Base-by-base conservation (phyloP, 2,888 invertebrate genomes). In the Hipparchia sbordonii region DNA sequence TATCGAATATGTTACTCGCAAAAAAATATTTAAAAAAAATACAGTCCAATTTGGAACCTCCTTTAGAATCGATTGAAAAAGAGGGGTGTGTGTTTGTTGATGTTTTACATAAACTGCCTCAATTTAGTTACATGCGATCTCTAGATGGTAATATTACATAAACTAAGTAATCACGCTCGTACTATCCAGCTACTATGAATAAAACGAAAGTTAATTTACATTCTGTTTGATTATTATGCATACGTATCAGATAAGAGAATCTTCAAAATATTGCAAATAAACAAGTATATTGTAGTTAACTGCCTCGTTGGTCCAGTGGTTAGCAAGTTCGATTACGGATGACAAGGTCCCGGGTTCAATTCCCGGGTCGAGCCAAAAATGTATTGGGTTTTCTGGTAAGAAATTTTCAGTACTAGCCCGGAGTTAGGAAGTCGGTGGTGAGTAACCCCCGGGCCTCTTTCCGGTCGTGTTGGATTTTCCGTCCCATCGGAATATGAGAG, bases 191-290 rank as follows among this genome's bases (percentile, higher is more conserved):
- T 48, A 13, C 57, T 66, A 74, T 71, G 73, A 69, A 71, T 73
- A 75, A 76, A 76, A 71, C 63, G 76, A 76, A 76, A 76, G 76
- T 74, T 73, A 74, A 74, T 74, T 76, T 74, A 46, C 57, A 73
- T 72, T 68, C 60, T 67, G 66, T 69, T 73, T 66, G 46, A 61
- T 70, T 76, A 72, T 72, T 76, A 72, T 76, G 66, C 61, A 72
- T 63, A 72, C 67, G 68, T 70, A 72, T 72, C 70, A 68, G 70
- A 75, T 74, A 72, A 67, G 71, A 73, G 62, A 65, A 65, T 52
- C 65, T 63, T 52, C 12, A 33, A 52, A 33, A 33, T 10, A 52
- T 12, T 65, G 62, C n/a, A 39, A 65, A 51, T 52, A 8, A 48
- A 10, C 6, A 51, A 6, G 57, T 57, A 56, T 13, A n/a, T 13